A percentile compares a stretch with the other conserved stretches of the same genome.
These are phyloP conservation scores for Prinia subflava DNA, from an alignment of 2,113 vertebrate species.

Conservation along the genomic window DNA sequence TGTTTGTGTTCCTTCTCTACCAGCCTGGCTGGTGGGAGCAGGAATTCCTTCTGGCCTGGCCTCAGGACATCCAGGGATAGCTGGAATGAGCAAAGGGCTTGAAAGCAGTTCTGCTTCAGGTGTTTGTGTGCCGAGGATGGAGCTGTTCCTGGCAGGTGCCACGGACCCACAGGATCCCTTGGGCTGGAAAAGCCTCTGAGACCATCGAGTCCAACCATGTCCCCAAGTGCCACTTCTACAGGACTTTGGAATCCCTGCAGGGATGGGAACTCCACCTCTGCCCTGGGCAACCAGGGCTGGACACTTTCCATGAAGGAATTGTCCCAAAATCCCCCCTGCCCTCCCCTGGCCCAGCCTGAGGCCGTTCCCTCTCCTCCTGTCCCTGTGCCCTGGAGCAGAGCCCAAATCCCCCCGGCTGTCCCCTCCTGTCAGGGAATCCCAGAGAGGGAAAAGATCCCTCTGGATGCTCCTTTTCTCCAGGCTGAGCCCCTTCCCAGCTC, in stretches of 20 bases:
- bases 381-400: background rate
- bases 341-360: background rate
- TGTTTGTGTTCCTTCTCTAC: background rate
- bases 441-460: background rate
- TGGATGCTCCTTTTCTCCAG: background rate
- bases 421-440: background rate
- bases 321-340: background rate
- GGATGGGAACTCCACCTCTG: background rate
- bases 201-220: accelerated
- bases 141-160: background rate
- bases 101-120: background rate
- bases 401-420: background rate
- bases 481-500: background rate
- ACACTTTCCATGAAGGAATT: background rate
- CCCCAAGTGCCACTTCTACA: background rate
- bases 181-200: background rate
- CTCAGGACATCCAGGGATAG: background rate
- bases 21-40: background rate
- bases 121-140: background rate
- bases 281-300: too few species aligned
- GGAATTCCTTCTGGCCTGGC: background rate
- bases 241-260: background rate
- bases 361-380: background rate
- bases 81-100: background rate
- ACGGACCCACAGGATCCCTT: accelerated